These are phyloP conservation scores for Oceanites oceanicus DNA, from an alignment of 2,113 vertebrate species.

Conservation along the genomic window DNA sequence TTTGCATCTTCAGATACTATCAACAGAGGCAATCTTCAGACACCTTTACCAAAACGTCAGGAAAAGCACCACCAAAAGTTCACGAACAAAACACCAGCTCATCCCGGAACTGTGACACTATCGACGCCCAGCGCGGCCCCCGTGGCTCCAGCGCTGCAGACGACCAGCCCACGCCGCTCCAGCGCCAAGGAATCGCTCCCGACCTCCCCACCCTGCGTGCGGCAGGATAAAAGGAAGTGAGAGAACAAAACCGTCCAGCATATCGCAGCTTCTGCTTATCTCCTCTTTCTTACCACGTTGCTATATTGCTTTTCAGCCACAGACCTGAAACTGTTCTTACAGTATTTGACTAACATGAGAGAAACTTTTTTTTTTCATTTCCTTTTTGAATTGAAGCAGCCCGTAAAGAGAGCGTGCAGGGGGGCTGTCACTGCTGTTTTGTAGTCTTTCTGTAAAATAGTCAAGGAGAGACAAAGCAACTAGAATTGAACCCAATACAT, in stretches of 20 bases:
- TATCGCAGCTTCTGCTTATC: background rate
- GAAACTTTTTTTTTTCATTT: background rate
- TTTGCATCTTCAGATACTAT: background rate
- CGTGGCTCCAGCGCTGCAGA: background rate
- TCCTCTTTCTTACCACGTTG: background rate
- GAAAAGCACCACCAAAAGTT: background rate
- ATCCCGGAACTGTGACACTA: rapidly evolving
- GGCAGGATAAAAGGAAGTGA: background rate
- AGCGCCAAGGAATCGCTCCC: background rate
- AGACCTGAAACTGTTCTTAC: background rate
- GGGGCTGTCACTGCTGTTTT: background rate
- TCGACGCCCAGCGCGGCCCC: rapidly evolving
- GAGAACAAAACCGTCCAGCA: background rate
- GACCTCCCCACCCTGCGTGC: background rate
- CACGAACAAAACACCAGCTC: background rate
- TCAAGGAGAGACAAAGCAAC: background rate
- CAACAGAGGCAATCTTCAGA: background rate
- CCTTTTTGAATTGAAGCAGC: background rate
- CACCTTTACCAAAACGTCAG: background rate
- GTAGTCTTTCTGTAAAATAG: background rate
- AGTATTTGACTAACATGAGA: background rate
- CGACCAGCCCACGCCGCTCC: background rate
- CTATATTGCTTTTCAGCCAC: background rate
- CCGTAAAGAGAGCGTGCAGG: background rate
- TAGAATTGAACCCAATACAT: background rate